Conservation (phyloP, 2,888 invertebrate species). For the Temnothorax unifasciatus region DNA sequence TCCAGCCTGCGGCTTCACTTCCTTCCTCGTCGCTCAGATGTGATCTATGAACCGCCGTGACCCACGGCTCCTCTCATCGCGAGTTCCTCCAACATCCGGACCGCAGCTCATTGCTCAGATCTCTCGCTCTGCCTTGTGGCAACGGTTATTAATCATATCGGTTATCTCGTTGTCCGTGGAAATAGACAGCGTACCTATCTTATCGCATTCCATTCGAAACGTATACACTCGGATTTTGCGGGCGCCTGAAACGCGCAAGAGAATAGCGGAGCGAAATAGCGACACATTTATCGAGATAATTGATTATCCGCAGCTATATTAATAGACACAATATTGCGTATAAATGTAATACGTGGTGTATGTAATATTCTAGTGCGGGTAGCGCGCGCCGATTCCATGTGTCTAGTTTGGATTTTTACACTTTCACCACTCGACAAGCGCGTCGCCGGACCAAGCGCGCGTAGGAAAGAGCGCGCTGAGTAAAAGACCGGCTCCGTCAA, state of each 20-base stretch:
- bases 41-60: conserved; percentile 38
- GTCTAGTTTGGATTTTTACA: conserved; percentile 20
- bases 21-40: conserved; percentile 35
- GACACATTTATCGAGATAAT: conserved; percentile 22
- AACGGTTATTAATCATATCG: conserved; percentile 44
- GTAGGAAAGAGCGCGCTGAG: not conserved
- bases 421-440: conserved; percentile 43
- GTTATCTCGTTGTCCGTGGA: conserved; percentile 24
- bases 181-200: conserved; percentile 10
- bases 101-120: not conserved
- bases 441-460: not conserved
- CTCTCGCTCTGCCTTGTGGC: conserved; percentile 8
- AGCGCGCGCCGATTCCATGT: conserved; percentile 21
- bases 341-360: conserved; percentile 3
- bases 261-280: not conserved
- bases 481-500: conserved; percentile 4
- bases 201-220: conserved; percentile 10
- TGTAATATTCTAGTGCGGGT: not conserved
- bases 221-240: conserved; percentile 9
- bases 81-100: conserved; percentile 27
- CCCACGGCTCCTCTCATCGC: conserved; percentile 30
- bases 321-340: conserved; percentile 17
- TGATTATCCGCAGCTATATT: conserved; percentile 19
- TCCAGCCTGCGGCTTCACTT: conserved; percentile 41
- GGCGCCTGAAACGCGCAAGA: not conserved